Percentiles rank a stretch among this genome's conserved stretches.
Conservation (phyloP, 2,113 vertebrate species). For the Danio rerio region GRCz12tu NC_133192.1:31275501-31276000, state of each 20-base stretch:
- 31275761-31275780: slow-evolving; percentile 86
- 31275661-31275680: slow-evolving; percentile 58
- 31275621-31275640: slow-evolving; percentile 69
- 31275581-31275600: no score
- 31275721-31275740: slow-evolving; percentile 48
- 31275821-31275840: slow-evolving; percentile 87
- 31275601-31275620: slow-evolving; percentile 60
- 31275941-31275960: slow-evolving; percentile 85
- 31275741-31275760: slow-evolving; percentile 72
- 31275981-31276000: slow-evolving; percentile 39
- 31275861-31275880: slow-evolving; percentile 98
- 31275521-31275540: no score
- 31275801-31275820: slow-evolving; percentile 91
- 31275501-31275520: no score
- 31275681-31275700: slow-evolving; percentile 37
- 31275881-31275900: slow-evolving; percentile 99
- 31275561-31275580: no score
- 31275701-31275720: slow-evolving; percentile 5
- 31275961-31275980: slow-evolving; percentile 50
- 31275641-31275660: slow-evolving; percentile 51
- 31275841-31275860: slow-evolving; percentile 99
- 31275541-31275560: no score
- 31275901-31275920: slow-evolving; percentile 86
- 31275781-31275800: slow-evolving; percentile 97
- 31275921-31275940: slow-evolving; percentile 77